Evolutionary conservation across 2,888 invertebrate genomes (phyloP).

Genomic region (Dastarcus helophoroides): DNA sequence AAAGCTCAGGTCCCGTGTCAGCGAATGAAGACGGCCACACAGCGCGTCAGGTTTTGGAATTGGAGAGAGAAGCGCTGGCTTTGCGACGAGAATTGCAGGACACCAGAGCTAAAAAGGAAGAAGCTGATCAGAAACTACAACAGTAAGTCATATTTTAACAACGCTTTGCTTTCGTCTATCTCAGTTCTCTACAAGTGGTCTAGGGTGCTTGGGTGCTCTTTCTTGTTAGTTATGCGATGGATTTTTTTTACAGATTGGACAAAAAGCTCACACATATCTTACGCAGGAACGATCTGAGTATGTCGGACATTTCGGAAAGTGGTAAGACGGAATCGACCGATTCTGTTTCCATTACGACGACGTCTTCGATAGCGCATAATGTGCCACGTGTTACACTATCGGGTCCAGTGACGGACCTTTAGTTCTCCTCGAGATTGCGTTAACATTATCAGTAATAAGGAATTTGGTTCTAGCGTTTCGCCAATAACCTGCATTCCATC

Average conservation of each 20-base stretch:
- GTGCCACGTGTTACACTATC: constrained; percentile 40
- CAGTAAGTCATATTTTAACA: no score
- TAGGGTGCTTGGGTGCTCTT: neutral
- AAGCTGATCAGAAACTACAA: constrained; percentile 45
- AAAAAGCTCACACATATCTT: constrained; percentile 45
- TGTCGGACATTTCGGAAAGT: constrained; percentile 31
- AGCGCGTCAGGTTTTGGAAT: constrained; percentile 35
- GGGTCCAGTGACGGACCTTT: constrained; percentile 48
- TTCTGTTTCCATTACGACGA: constrained; percentile 23
- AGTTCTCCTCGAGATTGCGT: constrained; percentile 8
- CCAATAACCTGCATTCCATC: no score
- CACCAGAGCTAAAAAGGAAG: constrained; percentile 44
- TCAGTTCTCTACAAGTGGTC: neutral
- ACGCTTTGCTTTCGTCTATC: neutral
- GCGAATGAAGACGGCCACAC: constrained; percentile 22
- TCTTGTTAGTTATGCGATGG: no score
- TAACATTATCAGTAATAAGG: neutral
- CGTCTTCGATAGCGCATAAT: constrained; percentile 19
- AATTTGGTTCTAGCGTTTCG: neutral
- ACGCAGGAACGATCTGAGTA: constrained; percentile 24
- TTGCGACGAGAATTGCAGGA: constrained; percentile 46
- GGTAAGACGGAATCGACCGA: constrained; percentile 29
- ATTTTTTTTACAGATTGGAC: constrained; percentile 42
- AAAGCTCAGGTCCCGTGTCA: constrained; percentile 13
- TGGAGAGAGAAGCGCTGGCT: constrained; percentile 42